A percentile compares a stretch with the other conserved stretches of the same genome.
phyloP scores from a whole-genome alignment of 2,113 vertebrate genomes.

The Romanogobio albipinnatus region DNA sequence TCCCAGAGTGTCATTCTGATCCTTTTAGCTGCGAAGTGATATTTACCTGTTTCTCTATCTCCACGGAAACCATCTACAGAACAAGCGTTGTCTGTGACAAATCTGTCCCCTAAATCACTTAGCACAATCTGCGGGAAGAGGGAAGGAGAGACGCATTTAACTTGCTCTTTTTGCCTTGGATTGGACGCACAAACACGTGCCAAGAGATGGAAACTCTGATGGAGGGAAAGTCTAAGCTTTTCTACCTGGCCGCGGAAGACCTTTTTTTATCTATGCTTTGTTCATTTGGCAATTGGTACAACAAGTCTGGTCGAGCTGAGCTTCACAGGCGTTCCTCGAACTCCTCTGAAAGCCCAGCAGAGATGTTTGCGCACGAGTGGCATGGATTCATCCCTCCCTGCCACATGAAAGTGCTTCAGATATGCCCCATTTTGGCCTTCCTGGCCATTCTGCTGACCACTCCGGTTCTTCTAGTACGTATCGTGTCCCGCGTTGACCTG shows the following conservation, averaged over 20 bases:
- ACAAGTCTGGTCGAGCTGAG: slow-evolving; percentile 61
- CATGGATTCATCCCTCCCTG: slow-evolving; percentile 54
- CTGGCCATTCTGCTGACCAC: slow-evolving; percentile 67
- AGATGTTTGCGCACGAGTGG: slow-evolving; percentile 69
- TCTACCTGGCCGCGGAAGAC: slow-evolving; percentile 32
- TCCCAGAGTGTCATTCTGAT: slow-evolving; percentile 30
- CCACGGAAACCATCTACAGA: slow-evolving; percentile 55
- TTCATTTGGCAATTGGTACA: slow-evolving; percentile 63
- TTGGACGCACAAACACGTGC: slow-evolving; percentile 20
- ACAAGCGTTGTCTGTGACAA: slow-evolving; percentile 28
- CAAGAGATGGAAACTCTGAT: slow-evolving; percentile 43
- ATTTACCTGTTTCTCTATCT: slow-evolving; percentile 63
- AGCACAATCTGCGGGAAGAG: slow-evolving; percentile 12
- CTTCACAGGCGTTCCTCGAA: slow-evolving; percentile 53
- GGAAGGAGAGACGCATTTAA: slow-evolving; percentile 21
- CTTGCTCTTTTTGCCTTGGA: background rate
- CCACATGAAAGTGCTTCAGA: slow-evolving; percentile 70
- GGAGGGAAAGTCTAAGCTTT: slow-evolving; percentile 28
- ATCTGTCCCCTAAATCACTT: slow-evolving; percentile 34
- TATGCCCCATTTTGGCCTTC: slow-evolving; percentile 73
- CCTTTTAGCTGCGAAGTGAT: slow-evolving; percentile 59
- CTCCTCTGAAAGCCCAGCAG: slow-evolving; percentile 48
- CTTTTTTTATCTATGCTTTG: slow-evolving; percentile 53
- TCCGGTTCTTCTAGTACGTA: slow-evolving; percentile 75
- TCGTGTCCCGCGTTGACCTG: slow-evolving; percentile 71